Evolutionary conservation across 2,113 vertebrate species (phyloP).

Genomic region (Typhlomys cinereus): DNA sequence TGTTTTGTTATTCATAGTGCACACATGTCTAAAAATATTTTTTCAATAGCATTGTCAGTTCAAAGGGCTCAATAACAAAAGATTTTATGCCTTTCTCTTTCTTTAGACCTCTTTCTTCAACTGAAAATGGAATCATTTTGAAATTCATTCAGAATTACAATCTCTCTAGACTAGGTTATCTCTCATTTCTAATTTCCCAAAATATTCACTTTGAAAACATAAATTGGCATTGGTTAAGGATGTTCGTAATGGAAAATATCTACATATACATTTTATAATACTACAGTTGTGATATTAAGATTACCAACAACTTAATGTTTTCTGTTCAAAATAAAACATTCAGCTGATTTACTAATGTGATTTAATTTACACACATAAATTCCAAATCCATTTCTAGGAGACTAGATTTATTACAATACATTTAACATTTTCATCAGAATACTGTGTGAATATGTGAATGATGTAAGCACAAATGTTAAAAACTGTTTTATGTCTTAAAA

Average conservation of each 20-base stretch:
- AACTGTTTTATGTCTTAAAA: background rate
- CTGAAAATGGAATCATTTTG: constrained; percentile 36
- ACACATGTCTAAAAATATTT: background rate
- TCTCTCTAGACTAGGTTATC: background rate
- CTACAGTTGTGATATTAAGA: background rate
- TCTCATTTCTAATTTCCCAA: constrained; percentile 8
- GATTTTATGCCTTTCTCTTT: constrained; percentile 9
- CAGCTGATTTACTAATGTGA: background rate
- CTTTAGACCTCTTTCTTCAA: background rate
- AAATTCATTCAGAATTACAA: constrained; percentile 31
- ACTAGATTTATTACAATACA: constrained; percentile 2
- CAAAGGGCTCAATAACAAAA: constrained; percentile 34
- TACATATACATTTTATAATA: background rate
- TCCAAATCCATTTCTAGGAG: background rate
- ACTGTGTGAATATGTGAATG: background rate
- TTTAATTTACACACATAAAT: background rate
- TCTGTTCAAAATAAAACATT: constrained; percentile 1
- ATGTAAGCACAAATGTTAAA: background rate
- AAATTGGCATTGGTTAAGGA: background rate
- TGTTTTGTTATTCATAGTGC: constrained; percentile 7
- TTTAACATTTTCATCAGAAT: background rate
- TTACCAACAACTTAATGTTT: background rate
- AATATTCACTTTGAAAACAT: background rate
- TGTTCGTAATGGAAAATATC: background rate
- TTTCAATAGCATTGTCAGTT: constrained; percentile 23